A percentile compares a stretch with the other conserved stretches of the same genome.
Conservation (phyloP, 2,797 vertebrate genomes). For the Spinus pinus region DNA sequence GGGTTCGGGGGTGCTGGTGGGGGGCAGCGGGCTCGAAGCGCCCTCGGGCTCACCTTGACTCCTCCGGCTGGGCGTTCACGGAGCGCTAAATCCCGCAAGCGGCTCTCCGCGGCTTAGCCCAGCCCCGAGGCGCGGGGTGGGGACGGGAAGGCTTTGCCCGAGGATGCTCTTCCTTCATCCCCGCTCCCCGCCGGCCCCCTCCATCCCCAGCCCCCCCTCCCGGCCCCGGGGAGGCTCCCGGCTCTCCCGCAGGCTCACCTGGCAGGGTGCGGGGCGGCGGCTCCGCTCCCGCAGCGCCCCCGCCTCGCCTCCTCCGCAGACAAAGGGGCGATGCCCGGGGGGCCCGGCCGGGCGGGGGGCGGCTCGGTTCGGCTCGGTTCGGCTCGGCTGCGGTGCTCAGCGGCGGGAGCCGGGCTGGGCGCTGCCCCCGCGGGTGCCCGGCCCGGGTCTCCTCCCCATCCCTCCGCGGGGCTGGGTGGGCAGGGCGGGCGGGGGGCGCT, state of each 20-base stretch:
- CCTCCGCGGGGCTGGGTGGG: neutral
- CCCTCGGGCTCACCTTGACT: constrained; percentile 59
- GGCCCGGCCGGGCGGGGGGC: neutral
- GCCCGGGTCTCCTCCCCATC: neutral
- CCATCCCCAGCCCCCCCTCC: neutral
- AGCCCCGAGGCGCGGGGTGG: neutral
- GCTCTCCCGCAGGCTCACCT: constrained; percentile 8
- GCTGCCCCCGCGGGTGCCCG: neutral
- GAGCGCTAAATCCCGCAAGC: neutral
- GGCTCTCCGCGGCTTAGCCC: neutral
- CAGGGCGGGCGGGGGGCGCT: neutral
- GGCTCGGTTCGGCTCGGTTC: neutral
- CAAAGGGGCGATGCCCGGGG: constrained; percentile 42
- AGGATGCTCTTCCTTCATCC: neutral
- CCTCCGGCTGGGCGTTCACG: neutral
- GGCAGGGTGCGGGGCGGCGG: neutral
- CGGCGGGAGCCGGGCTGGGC: neutral
- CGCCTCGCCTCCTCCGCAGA: constrained; percentile 2
- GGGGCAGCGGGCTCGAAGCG: neutral
- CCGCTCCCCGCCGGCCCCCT: neutral
- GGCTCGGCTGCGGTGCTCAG: neutral
- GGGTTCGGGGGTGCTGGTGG: neutral
- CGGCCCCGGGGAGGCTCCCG: neutral
- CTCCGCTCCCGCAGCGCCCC: neutral
- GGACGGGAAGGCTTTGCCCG: neutral